These are phyloP conservation scores for Poeciliopsis occidentalis DNA, from an alignment of 2,113 vertebrate species.

Conservation along the genomic window DNA sequence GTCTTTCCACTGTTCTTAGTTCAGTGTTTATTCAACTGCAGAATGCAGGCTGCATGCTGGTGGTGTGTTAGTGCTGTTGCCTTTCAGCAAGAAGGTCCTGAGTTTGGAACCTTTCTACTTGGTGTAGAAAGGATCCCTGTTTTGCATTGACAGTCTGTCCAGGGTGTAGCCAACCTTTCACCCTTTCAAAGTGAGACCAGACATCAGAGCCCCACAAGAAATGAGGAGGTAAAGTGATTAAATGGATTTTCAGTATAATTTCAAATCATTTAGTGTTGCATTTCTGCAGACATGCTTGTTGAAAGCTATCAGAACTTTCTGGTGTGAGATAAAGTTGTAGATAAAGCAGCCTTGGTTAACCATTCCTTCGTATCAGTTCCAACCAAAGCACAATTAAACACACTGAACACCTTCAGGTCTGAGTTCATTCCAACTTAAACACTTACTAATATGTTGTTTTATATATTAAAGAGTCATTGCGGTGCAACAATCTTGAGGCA, in stretches of 20 bases:
- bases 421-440: constrained; percentile 12
- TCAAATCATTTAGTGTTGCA: constrained; percentile 17
- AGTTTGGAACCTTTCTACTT: neutral
- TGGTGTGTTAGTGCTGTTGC: neutral
- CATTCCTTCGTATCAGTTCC: constrained; percentile 51
- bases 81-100: neutral
- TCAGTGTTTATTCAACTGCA: neutral
- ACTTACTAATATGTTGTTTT: constrained; percentile 32
- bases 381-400: constrained; percentile 47
- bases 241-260: neutral
- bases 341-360: constrained; percentile 31
- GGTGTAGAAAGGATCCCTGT: neutral
- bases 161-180: neutral
- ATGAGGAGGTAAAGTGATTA: neutral
- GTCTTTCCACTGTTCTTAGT: neutral
- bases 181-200: neutral
- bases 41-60: neutral
- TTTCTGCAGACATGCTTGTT: constrained; percentile 10
- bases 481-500: neutral
- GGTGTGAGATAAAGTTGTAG: constrained; percentile 54
- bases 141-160: neutral
- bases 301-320: constrained; percentile 18
- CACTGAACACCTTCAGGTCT: constrained; percentile 34
- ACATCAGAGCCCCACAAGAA: neutral
- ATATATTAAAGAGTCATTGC: neutral